Base-by-base conservation (phyloP, 37 sponge, comb jelly and placozoan species). In the Haliclona indistincta region DNA sequence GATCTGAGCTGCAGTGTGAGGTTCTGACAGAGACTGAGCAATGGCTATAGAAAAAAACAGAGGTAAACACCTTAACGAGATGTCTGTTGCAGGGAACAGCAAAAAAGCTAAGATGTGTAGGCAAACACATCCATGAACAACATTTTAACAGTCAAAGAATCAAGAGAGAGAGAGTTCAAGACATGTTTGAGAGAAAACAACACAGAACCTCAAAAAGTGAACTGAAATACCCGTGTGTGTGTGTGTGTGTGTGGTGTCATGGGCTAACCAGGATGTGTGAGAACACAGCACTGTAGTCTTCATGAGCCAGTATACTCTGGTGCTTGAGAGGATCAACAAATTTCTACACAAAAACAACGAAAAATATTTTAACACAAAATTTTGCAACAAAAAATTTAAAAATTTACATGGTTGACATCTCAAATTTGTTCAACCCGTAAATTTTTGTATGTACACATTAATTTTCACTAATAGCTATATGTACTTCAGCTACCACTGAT, bases 221-320 rank as follows among this genome's bases (percentile, higher is more conserved):
- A n/a, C n/a, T n/a, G n/a, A n/a, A n/a, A n/a, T n/a, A n/a, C n/a
- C n/a, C n/a, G n/a, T n/a, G n/a, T n/a, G n/a, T n/a, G n/a, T n/a
- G n/a, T n/a, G n/a, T n/a, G n/a, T n/a, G n/a, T 47, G 13, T 15
- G 15, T 47, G 15, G 51, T 47, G 10, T 47, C 15, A 71, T 54
- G 11, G 36, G 20, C 76, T 30, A 29, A 90, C 86, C 63, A 68
- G 79, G 30, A 90, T 73, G 51, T 76, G 73, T 22, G 86, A 73
- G 70, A 91, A 91, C 20, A 85, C 20, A 30, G 78, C 23, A 35
- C 70, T 54, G 63, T 85, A 86, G 63, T 91, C 86, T 58, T 91
- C 86, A 22, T 72, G 75, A 42, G 66, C 39, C 26, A 91, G 69
- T 23, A 91, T 70, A 36, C 53, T 34, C 11, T 78, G 72, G 6